Conservation (phyloP, 2,113 vertebrate genomes). For the Stigmatopora argus region DNA sequence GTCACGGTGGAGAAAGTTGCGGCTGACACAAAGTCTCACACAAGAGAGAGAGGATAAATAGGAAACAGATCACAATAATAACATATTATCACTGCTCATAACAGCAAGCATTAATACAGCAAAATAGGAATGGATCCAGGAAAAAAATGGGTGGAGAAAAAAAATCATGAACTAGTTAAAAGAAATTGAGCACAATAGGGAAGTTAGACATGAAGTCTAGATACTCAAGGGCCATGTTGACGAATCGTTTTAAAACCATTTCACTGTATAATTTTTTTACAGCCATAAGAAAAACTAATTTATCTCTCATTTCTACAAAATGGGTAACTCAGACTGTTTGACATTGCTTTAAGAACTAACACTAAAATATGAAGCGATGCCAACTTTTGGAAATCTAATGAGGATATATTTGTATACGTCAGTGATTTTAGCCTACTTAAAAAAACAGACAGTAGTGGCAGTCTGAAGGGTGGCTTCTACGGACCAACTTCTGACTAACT, state of each 20-base stretch:
- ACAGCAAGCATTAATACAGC: background rate
- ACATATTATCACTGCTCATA: conserved; percentile 24
- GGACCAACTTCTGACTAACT: too few relatives aligned
- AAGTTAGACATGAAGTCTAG: background rate
- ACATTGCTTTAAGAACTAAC: too few relatives aligned
- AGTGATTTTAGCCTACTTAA: background rate
- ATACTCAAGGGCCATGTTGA: background rate
- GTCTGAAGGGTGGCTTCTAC: too few relatives aligned
- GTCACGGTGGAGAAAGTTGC: conserved; percentile 20
- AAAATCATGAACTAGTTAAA: conserved; percentile 6
- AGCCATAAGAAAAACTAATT: background rate
- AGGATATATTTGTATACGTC: background rate
- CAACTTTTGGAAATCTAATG: background rate
- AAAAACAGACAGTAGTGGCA: too few relatives aligned
- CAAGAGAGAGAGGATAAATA: conserved; percentile 20
- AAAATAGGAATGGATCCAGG: conserved; percentile 16
- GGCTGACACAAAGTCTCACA: conserved; percentile 25
- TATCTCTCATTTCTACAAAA: background rate
- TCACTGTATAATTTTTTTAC: background rate
- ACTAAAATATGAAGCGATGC: background rate
- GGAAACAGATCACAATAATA: conserved; percentile 9
- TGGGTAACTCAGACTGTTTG: too few relatives aligned
- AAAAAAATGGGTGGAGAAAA: conserved; percentile 4
- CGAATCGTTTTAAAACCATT: background rate
- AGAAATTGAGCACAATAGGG: conserved; percentile 3